A percentile compares a stretch with the other conserved stretches of the same genome.
Evolutionary conservation across 2,888 invertebrate genomes (phyloP).

Genomic region (Scrobipalpa atriplicella): DNA sequence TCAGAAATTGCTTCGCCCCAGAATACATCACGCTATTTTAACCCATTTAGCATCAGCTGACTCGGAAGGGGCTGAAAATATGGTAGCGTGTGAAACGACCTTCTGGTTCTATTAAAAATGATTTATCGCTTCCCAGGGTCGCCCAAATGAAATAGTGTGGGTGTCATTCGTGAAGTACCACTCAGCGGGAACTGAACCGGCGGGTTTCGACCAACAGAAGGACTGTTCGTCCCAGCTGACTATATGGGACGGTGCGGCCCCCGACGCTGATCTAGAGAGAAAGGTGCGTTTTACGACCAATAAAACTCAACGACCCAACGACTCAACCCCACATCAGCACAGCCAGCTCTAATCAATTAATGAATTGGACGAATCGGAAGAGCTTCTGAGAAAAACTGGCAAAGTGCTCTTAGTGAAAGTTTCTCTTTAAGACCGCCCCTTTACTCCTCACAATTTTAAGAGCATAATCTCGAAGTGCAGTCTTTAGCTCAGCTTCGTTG

Average conservation of each 20-base stretch:
- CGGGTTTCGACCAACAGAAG: conserved; percentile 85
- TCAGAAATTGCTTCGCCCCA: neutral
- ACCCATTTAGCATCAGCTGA: conserved; percentile 23
- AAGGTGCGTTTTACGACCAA: conserved; percentile 56
- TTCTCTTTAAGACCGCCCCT: conserved; percentile 3
- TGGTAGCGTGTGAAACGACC: conserved; percentile 23
- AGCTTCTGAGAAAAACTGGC: conserved; percentile 14
- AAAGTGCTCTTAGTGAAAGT: conserved; percentile 18
- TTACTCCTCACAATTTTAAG: neutral
- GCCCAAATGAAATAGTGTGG: conserved; percentile 90
- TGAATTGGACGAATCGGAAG: conserved; percentile 19
- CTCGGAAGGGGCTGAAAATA: conserved; percentile 22
- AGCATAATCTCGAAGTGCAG: neutral
- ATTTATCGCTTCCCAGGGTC: conserved; percentile 75
- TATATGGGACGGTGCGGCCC: conserved; percentile 89
- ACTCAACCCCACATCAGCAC: neutral
- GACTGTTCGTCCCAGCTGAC: conserved; percentile 89
- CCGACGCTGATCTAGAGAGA: conserved; percentile 75
- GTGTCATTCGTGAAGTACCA: conserved; percentile 92
- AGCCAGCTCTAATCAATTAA: conserved; percentile 22
- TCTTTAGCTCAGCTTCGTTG: neutral
- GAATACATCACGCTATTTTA: conserved; percentile 18
- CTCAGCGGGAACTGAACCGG: conserved; percentile 85
- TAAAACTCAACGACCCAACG: conserved; percentile 11
- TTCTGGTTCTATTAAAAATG: conserved; percentile 30